Conservation (phyloP, 2,113 vertebrate genomes). For the Eulacestoma nigropectus region DNA sequence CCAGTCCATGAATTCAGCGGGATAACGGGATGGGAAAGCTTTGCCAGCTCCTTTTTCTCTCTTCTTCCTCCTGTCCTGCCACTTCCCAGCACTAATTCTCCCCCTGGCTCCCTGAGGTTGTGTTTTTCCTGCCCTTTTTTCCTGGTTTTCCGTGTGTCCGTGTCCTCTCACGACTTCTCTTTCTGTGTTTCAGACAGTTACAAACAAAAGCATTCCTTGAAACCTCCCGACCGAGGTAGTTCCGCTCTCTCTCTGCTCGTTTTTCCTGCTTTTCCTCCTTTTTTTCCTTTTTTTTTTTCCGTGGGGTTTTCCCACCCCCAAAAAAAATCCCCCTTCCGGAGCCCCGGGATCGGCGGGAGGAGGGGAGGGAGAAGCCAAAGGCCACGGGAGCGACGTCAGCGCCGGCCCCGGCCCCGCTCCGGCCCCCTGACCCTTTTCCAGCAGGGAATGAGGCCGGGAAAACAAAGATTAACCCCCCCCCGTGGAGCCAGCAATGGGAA, state of each 20-base stretch:
- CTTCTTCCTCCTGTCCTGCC: constrained; percentile 37
- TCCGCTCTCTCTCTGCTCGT: constrained; percentile 69
- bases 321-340: not conserved
- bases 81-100: not conserved
- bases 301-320: not conserved
- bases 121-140: not conserved
- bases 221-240: constrained; percentile 96
- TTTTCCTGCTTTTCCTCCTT: constrained; percentile 44
- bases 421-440: not conserved
- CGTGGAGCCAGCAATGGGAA: fast-evolving
- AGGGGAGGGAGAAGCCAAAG: not conserved
- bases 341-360: not conserved
- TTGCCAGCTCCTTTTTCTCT: not conserved
- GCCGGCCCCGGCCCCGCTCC: not conserved
- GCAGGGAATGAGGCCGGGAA: not conserved
- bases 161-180: constrained; percentile 75
- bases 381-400: not conserved
- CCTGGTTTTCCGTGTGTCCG: not conserved
- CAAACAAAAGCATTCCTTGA: constrained; percentile 98
- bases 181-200: constrained; percentile 96
- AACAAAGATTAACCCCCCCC: not conserved
- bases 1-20: fast-evolving
- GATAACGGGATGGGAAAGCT: not conserved
- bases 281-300: not conserved
- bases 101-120: not conserved